Evolutionary conservation across 2,888 invertebrate genomes (phyloP), one percentile per base, ranked within the genome.

Genomic region (Leptopterna dolabrata): DNA sequence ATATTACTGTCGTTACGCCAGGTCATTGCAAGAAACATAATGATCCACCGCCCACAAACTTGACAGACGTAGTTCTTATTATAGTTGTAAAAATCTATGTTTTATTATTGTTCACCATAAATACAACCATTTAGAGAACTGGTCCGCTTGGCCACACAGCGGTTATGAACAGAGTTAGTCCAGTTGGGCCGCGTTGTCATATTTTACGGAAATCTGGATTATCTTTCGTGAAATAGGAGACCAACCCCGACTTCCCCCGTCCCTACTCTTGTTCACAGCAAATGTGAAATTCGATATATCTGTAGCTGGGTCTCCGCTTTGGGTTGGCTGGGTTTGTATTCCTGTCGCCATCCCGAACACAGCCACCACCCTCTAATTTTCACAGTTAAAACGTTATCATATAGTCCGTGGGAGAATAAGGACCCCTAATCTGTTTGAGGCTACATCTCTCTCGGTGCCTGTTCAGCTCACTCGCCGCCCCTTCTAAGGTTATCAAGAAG

Each of bases 231-330:
- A 73, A 73, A 73, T 73, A 73, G 36, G 36, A 30, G 73, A 73
- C 9, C 16, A 19, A 19, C 16, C 73, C 14, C 7, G 3, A 30
- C 27, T 27, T 3, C 0, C 30, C 73, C 30, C 73, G 9, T 2
- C 36, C 19, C 24, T 7, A 9, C 36, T 19, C 73, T 41, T 36
- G 36, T 36, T 73, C 19, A 4, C 55, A 36, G 41, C 30, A 19
- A 73, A 73, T 73, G 73, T 73, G 73, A 73, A 73, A 73, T 73
- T 41, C 73, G 13, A 73, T 73, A 73, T 36, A 73, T 36, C 63
- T 63, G 19, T 63, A 24, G 24, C 63, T 27, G 19, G 24, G 63
- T 63, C 11, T 24, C 63, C 55, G 7, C 36, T 36, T 36, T 4
- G 36, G 36, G 36, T 36, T 36, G 36, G 36, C 36, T 36, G 4